Base-by-base conservation (phyloP, 1,140 invertebrate species). In the Hypothenemus hampei region DNA sequence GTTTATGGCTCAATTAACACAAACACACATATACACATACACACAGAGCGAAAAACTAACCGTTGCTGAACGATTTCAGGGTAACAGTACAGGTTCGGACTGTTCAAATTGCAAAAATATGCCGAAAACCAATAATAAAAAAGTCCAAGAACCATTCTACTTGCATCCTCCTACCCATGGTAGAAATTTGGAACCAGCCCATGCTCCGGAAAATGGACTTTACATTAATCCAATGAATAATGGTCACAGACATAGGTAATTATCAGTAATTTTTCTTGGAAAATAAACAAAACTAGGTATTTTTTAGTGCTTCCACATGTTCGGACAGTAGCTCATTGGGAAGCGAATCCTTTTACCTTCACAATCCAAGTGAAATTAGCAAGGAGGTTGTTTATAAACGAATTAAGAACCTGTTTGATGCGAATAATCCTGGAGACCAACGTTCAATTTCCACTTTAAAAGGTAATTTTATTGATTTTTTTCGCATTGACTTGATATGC, bases 211-310 rank as follows among this genome's bases (percentile, higher is more conserved):
- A 47, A 85, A 89, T 67, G 87, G 87, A 0, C 77, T 89, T 7
- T 89, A 89, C 67, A 82, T 89, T 55, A 90, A 90, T 67, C 86
- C 86, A 0, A 88, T 88, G 85, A 80, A 77, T 19, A 76, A 74
- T 21, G n/a, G n/a, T n/a, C 69, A 71, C 33, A 52, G 65, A 41
- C 67, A 72, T 39, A 69, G 68, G 68, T 31, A 31, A 31, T 31
- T 6, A n/a, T 37, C 2, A 2, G 11, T n/a, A n/a, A n/a, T 13
- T 3, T 37, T 6, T 37, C 16, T 16, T 2, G 7, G 16, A 18
- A 6, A 37, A 37, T 44, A 10, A 10, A 23, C 2, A 44, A 26
- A 44, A 44, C n/a, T 2, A 2, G 23, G 5, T 11, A 5, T 21
- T 35, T 63, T 59, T 39, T 45, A 57, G 61, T 59, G 50, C 58